Evolutionary conservation across 1,140 invertebrate genomes (phyloP).

Genomic region (Macrosteles quadrilineatus): DNA sequence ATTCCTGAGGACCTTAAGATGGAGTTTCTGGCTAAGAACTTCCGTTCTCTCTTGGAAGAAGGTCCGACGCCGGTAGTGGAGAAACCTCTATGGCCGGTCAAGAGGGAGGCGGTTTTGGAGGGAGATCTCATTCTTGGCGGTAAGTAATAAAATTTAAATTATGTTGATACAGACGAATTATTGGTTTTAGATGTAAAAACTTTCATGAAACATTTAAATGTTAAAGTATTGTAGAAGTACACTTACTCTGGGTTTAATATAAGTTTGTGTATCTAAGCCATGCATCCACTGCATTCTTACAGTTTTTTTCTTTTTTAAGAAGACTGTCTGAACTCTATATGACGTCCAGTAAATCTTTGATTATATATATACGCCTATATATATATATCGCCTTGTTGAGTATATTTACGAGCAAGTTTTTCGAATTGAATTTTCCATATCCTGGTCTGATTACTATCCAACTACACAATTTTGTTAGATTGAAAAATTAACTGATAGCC

Average conservation of each 20-base stretch:
- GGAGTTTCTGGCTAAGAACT: constrained; percentile 36
- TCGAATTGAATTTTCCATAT: too few relatives aligned
- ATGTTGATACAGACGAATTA: neutral
- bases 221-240: neutral
- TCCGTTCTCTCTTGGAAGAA: constrained; percentile 43
- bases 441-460: too few relatives aligned
- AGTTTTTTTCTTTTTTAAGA: neutral
- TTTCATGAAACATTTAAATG: neutral
- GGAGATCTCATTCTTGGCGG: constrained; percentile 78
- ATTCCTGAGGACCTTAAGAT: too few relatives aligned
- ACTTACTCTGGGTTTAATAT: too few relatives aligned
- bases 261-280: neutral
- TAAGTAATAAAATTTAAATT: neutral
- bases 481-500: too few relatives aligned
- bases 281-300: neutral
- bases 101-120: constrained; percentile 76
- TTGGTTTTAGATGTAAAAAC: neutral
- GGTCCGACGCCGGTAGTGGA: constrained; percentile 38
- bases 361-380: too few relatives aligned
- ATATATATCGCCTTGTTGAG: too few relatives aligned
- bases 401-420: too few relatives aligned
- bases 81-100: constrained; percentile 72
- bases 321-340: too few relatives aligned
- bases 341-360: too few relatives aligned
- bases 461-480: too few relatives aligned